phyloP scores from a whole-genome alignment of 2,797 vertebrate genomes.

The Nannoperca australis region DNA sequence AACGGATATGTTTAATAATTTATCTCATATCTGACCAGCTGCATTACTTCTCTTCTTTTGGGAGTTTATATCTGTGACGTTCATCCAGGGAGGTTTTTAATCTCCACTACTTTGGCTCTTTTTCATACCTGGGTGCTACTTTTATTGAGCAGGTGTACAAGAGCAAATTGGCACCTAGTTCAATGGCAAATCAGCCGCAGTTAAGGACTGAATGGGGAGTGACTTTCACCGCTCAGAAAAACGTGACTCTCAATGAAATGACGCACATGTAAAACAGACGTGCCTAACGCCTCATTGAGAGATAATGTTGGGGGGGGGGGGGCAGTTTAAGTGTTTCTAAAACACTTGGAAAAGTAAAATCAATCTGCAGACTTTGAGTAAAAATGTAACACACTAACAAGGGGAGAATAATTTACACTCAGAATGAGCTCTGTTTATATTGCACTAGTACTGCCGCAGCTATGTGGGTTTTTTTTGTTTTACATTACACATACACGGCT shows the following conservation, averaged over 20 bases:
- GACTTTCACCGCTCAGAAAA: neutral
- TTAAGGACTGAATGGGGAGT: neutral
- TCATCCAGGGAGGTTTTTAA: slow-evolving; percentile 1
- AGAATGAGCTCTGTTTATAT: neutral
- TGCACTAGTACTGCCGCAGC: neutral
- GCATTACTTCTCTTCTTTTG: neutral
- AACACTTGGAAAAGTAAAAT: neutral
- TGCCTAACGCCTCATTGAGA: neutral
- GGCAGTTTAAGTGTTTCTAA: neutral
- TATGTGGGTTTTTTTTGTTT: neutral
- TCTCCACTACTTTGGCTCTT: neutral
- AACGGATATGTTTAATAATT: neutral
- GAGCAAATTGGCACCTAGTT: neutral
- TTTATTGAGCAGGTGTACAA: slow-evolving; percentile 21
- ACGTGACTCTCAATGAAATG: neutral
- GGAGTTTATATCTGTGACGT: neutral
- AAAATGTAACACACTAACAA: neutral
- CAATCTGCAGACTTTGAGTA: neutral
- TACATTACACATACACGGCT: neutral
- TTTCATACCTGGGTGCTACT: neutral
- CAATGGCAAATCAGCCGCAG: neutral
- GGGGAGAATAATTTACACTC: neutral
- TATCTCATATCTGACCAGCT: neutral
- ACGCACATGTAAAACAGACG: neutral
- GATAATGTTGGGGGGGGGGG: neutral